phyloP scores from a whole-genome alignment of 2,797 vertebrate species.

The Sciaenops ocellatus region DNA sequence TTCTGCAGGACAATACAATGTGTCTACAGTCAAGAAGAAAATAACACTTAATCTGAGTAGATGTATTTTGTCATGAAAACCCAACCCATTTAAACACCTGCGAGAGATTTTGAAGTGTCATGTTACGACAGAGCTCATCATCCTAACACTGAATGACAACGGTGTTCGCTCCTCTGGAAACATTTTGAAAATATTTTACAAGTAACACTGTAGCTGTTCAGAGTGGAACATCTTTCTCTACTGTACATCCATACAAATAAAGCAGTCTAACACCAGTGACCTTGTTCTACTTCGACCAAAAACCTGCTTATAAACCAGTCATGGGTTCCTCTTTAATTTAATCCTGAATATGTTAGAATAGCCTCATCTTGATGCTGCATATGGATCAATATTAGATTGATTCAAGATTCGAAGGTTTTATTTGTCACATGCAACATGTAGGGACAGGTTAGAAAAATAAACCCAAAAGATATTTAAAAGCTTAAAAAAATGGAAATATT shows the following conservation, averaged over 20 bases:
- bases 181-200: background rate
- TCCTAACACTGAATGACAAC: background rate
- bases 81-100: background rate
- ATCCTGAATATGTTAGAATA: background rate
- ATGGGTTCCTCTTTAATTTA: background rate
- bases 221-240: background rate
- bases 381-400: background rate
- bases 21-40: background rate
- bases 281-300: background rate
- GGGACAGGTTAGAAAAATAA: too few species aligned
- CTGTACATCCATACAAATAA: background rate
- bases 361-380: background rate
- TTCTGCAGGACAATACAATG: background rate
- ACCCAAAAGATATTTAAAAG: too few species aligned
- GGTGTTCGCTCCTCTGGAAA: background rate
- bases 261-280: background rate
- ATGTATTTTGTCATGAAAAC: background rate
- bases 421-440: background rate
- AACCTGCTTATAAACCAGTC: background rate
- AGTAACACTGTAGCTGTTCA: background rate
- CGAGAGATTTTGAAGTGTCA: background rate
- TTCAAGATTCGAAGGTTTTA: background rate
- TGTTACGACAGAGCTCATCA: background rate
- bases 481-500: too few species aligned
- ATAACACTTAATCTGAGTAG: background rate